A percentile compares a stretch with the other conserved stretches of the same genome.
Evolutionary conservation across 2,888 invertebrate genomes (phyloP).

Genomic region (Harpalus rufipes): DNA sequence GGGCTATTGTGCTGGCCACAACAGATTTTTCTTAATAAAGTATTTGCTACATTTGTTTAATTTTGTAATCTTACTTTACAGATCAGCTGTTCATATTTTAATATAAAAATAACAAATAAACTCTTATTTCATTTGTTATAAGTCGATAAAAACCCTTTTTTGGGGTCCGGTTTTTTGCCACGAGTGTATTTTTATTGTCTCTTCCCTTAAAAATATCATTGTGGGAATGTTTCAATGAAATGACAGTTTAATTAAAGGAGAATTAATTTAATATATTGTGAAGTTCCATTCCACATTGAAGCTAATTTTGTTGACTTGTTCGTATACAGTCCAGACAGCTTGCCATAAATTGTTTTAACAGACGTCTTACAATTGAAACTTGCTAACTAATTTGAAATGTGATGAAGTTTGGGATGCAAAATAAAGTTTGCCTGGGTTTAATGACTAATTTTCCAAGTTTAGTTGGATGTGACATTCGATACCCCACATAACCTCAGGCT

Average conservation of each 20-base stretch:
- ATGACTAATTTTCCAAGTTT: constrained; percentile 26
- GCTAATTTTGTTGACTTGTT: constrained; percentile 15
- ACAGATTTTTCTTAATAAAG: too few relatives aligned
- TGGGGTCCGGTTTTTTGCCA: too few relatives aligned
- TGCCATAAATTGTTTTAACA: constrained; percentile 20
- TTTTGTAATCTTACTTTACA: too few relatives aligned
- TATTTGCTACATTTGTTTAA: too few relatives aligned
- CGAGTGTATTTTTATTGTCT: too few relatives aligned
- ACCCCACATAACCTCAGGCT: background rate
- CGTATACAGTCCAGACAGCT: constrained; percentile 7
- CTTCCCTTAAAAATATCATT: too few relatives aligned
- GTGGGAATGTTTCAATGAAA: background rate
- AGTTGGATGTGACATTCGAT: background rate
- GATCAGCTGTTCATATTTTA: too few relatives aligned
- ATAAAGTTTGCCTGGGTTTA: constrained; percentile 13
- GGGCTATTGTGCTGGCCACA: too few relatives aligned
- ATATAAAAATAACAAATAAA: too few relatives aligned
- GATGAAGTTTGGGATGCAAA: constrained; percentile 26
- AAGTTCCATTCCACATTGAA: background rate
- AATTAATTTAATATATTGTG: constrained; percentile 33
- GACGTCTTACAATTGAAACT: constrained; percentile 36
- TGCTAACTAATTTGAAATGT: constrained; percentile 41
- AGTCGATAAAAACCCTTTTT: too few relatives aligned
- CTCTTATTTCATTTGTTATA: too few relatives aligned
- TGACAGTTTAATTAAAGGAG: constrained; percentile 14